A percentile compares a stretch with the other conserved stretches of the same genome.
Evolutionary conservation across 1,140 invertebrate genomes (phyloP).

Genomic region (Latrodectus geometricus): DNA sequence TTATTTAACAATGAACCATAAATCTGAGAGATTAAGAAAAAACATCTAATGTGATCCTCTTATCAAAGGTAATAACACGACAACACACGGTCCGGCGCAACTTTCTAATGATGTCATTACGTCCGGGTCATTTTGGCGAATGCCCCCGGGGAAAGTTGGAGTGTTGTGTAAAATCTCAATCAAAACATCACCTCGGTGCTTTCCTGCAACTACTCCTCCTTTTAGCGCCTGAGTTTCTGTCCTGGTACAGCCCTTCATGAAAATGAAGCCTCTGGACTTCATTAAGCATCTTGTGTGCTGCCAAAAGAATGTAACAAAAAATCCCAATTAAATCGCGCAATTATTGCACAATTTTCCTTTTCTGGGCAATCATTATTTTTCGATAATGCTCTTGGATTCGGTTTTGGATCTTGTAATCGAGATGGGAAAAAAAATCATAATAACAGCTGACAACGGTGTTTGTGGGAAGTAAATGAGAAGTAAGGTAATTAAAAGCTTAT

Average conservation of each 20-base stretch:
- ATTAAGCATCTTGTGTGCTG: background rate
- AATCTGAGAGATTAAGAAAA: too few relatives aligned
- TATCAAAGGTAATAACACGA: too few relatives aligned
- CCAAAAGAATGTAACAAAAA: background rate
- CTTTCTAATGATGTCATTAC: background rate
- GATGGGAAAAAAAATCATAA: background rate
- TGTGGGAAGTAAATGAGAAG: too few relatives aligned
- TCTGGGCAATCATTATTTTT: background rate
- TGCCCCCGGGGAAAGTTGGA: background rate
- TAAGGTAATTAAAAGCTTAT: too few relatives aligned
- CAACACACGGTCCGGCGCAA: too few relatives aligned
- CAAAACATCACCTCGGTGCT: background rate
- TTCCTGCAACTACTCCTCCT: background rate
- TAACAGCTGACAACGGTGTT: background rate
- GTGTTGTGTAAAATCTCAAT: background rate
- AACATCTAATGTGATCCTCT: too few relatives aligned
- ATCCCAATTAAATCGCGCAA: background rate
- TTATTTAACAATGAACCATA: too few relatives aligned
- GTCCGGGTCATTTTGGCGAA: background rate
- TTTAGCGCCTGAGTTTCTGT: background rate
- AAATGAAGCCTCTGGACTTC: background rate
- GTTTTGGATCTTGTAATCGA: background rate
- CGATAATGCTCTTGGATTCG: background rate
- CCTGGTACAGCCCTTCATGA: background rate
- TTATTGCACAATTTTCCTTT: background rate